These are phyloP conservation scores for Antennarius striatus DNA, from an alignment of 2,113 vertebrate species.

Conservation along the genomic window DNA sequence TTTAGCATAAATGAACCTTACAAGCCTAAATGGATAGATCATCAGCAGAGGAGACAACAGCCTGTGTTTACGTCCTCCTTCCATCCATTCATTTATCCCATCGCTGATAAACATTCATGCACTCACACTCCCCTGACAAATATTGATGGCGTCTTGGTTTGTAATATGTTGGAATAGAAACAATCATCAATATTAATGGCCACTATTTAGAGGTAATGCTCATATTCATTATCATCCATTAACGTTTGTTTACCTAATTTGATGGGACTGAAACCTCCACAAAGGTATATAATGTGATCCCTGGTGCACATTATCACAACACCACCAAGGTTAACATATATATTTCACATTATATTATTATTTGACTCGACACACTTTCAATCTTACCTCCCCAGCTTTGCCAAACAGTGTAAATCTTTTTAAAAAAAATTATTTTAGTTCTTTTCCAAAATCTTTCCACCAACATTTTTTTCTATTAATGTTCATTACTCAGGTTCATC, in stretches of 20 bases:
- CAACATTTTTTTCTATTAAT: constrained; percentile 18
- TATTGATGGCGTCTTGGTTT: constrained; percentile 53
- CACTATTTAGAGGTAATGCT: constrained; percentile 62
- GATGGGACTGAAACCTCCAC: constrained; percentile 56
- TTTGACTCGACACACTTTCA: constrained; percentile 32
- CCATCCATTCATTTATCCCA: constrained; percentile 54
- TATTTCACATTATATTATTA: constrained; percentile 49
- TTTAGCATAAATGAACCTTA: constrained; percentile 60
- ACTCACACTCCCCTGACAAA: constrained; percentile 47
- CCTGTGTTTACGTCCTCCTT: constrained; percentile 54
- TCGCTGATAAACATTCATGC: constrained; percentile 52
- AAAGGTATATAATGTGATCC: constrained; percentile 28
- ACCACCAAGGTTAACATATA: constrained; percentile 24
- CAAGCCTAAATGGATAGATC: constrained; percentile 55
- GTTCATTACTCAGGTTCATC: constrained; percentile 12
- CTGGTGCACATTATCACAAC: constrained; percentile 1
- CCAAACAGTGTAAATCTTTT: constrained; percentile 30
- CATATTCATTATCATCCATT: constrained; percentile 66
- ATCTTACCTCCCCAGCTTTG: constrained; percentile 45
- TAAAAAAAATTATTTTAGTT: constrained; percentile 27
- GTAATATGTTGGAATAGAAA: constrained; percentile 42
- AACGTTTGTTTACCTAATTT: constrained; percentile 69
- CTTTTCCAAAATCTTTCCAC: constrained; percentile 1
- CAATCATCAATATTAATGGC: constrained; percentile 68
- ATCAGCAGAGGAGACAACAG: constrained; percentile 43